Evolutionary conservation across 2,888 invertebrate species (phyloP).

Genomic region (Odontomyia ornata): DNA sequence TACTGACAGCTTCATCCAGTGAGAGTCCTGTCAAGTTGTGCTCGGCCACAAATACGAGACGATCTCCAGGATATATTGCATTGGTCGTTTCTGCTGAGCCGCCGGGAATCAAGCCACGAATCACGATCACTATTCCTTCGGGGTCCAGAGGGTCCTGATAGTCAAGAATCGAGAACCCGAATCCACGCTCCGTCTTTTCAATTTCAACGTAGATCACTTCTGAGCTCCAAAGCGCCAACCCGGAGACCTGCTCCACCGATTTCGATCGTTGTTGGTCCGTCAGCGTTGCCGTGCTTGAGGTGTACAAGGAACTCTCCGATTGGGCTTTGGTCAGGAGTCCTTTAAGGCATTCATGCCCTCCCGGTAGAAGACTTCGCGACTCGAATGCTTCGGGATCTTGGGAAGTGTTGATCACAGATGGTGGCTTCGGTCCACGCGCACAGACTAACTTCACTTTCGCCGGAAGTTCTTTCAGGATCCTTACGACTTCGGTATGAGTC

Average conservation of each 20-base stretch:
- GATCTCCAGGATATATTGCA: slow-evolving; percentile 93
- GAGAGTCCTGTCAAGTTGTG: slow-evolving; percentile 89
- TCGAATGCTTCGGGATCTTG: slow-evolving; percentile 83
- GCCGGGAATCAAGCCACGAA: slow-evolving; percentile 95
- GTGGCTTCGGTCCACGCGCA: slow-evolving; percentile 72
- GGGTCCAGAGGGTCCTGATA: slow-evolving; percentile 97
- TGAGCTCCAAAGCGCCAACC: slow-evolving; percentile 96
- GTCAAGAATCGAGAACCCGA: slow-evolving; percentile 98
- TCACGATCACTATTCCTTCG: slow-evolving; percentile 94
- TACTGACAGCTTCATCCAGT: slow-evolving; percentile 94
- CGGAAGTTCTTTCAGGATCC: slow-evolving; percentile 92
- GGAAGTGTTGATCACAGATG: slow-evolving; percentile 79
- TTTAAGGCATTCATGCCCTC: slow-evolving; percentile 82
- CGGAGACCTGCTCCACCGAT: slow-evolving; percentile 93
- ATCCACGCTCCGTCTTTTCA: slow-evolving; percentile 92
- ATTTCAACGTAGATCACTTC: slow-evolving; percentile 92
- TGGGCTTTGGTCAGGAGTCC: slow-evolving; percentile 92
- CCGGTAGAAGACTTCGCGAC: slow-evolving; percentile 83
- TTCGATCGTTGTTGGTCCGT: slow-evolving; percentile 83
- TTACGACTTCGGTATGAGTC: slow-evolving; percentile 96
- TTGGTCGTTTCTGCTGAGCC: slow-evolving; percentile 97
- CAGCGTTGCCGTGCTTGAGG: slow-evolving; percentile 84
- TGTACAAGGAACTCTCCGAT: slow-evolving; percentile 92
- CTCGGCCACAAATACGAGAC: slow-evolving; percentile 91
- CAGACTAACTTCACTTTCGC: slow-evolving; percentile 91